A percentile compares a stretch with the other conserved stretches of the same genome.
Conservation (phyloP, 2,797 vertebrate species). For the Alauda arvensis region DNA sequence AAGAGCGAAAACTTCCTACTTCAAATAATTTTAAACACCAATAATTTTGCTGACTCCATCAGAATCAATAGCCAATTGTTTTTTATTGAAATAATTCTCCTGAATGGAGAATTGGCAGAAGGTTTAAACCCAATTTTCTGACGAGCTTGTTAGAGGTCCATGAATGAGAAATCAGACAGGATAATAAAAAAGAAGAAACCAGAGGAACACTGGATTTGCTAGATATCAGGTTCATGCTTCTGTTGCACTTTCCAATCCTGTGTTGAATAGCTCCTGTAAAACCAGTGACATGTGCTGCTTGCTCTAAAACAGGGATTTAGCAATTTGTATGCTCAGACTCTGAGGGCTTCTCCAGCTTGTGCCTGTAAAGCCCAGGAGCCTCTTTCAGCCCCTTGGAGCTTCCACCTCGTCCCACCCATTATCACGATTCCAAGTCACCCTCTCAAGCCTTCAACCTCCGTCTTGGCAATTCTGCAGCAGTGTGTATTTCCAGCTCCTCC, state of each 20-base stretch:
- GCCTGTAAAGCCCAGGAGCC: accelerated
- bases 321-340: accelerated
- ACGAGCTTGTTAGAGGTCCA: neutral
- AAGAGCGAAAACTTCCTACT: neutral
- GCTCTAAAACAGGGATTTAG: neutral
- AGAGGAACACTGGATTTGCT: accelerated
- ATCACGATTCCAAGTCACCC: neutral
- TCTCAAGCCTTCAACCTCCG: neutral
- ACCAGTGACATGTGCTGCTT: neutral
- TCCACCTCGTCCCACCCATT: accelerated
- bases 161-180: neutral
- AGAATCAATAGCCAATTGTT: neutral
- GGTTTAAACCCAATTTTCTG: neutral
- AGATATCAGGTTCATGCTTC: neutral
- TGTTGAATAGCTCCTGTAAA: neutral
- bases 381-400: accelerated
- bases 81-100: neutral
- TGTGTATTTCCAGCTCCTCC: neutral
- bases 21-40: neutral
- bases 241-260: neutral
- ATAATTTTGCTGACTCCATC: neutral
- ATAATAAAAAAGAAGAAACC: neutral
- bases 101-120: neutral
- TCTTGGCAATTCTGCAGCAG: accelerated
- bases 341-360: neutral